phyloP scores from a whole-genome alignment of 1,140 invertebrate species.

The Protaetia brevitarsis region DNA sequence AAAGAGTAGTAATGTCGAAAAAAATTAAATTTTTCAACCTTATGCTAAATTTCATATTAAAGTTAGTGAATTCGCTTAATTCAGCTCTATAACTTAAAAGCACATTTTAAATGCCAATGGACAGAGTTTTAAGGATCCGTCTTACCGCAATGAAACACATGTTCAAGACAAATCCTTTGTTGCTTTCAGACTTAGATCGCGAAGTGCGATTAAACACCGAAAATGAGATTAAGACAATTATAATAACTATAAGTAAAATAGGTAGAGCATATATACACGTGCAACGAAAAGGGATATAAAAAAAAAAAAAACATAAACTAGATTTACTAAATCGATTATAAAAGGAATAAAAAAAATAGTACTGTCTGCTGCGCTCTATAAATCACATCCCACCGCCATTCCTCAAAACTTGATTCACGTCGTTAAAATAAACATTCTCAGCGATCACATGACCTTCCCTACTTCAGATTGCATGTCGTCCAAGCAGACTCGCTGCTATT shows the following conservation, averaged over 20 bases:
- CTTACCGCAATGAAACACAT: constrained; percentile 99
- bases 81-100: too few relatives aligned
- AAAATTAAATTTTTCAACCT: too few relatives aligned
- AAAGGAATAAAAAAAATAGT: constrained; percentile 45
- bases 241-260: constrained; percentile 99
- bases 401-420: constrained; percentile 92
- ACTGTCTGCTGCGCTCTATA: constrained; percentile 90
- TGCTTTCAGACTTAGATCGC: constrained; percentile 99
- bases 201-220: constrained; percentile 99
- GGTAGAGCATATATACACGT: constrained; percentile 96
- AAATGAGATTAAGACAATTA: constrained; percentile 99
- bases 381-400: constrained; percentile 99
- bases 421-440: constrained; percentile 99
- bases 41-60: too few relatives aligned
- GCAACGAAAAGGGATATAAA: constrained; percentile 82
- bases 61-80: too few relatives aligned
- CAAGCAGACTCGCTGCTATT: background rate
- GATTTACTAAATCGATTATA: constrained; percentile 2
- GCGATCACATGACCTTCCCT: constrained; percentile 94
- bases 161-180: constrained; percentile 91
- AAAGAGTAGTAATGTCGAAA: background rate
- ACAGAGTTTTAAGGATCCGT: too few relatives aligned
- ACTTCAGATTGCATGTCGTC: constrained; percentile 48
- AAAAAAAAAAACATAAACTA: constrained; percentile 27
- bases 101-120: too few relatives aligned